Evolutionary conservation across 2,797 vertebrate species (phyloP), one percentile per base, ranked within the genome.

Genomic region (Siniperca scherzeri): DNA sequence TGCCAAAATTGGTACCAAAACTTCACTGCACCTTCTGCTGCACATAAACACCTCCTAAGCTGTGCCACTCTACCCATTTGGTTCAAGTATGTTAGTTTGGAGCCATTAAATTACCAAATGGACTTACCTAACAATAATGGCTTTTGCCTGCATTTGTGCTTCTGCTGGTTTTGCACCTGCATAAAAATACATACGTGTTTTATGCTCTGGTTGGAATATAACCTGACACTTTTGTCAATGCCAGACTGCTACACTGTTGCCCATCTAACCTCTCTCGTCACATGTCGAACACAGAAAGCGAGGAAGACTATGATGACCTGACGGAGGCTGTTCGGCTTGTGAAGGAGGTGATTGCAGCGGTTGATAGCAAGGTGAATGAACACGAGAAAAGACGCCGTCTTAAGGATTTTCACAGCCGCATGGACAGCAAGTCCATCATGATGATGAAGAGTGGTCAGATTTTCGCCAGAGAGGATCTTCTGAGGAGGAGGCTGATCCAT

Each of bases 391-490:
- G 96, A 69, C 96, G 93, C 6, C 96, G 97, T 1, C 96, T 99
- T 19, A 93, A 93, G 74, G 99, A 99, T 60, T 97, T 99, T 73
- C 98, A 99, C 87, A 92, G 76, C 44, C 96, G 97, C 85, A 98
- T 95, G 0, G 98, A 99, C 68, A 97, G 96, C 95, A 99, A 99
- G 92, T 98, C 99, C 72, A 98, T 99, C 93, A 99, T 97, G 96
- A 97, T 97, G 89, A 97, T 98, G 97, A 99, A 97, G 93, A 98
- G 96, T 0, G 98, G 98, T 0, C 97, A 99, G 95, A 98, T 99
- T 90, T 99, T 99, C 25, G 98, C 98, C 65, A 96, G 94, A 79
- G 97, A 99, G 91, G 99, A 99, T 79, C 90, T 99, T 82, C 95
- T 96, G 81, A 96, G 97, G 87, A 95, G 97, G 86, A 97, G 96